A percentile compares a stretch with the other conserved stretches of the same genome.
phyloP scores from a whole-genome alignment of 2,888 invertebrate genomes.

The Apodemia mormo region DNA sequence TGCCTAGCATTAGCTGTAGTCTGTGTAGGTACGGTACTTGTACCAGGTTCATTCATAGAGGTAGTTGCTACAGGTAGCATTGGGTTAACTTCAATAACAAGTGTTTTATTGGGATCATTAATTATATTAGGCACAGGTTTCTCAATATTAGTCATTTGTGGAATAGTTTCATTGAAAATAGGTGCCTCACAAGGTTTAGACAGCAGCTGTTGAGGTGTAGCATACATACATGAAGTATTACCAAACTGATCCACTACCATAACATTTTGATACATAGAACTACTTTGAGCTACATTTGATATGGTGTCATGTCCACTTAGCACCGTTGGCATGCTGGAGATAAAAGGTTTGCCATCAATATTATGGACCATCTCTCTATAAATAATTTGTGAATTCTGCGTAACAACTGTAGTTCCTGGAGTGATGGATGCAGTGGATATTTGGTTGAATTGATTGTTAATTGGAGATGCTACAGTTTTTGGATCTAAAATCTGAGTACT shows the following conservation, averaged over 20 bases:
- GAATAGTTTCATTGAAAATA: conserved; percentile 48
- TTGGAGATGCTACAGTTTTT: conserved; percentile 51
- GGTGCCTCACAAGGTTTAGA: conserved; percentile 55
- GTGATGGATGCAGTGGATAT: conserved; percentile 57
- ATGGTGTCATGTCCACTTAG: conserved; percentile 61
- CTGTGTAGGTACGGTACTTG: conserved; percentile 33
- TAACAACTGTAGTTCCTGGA: conserved; percentile 69
- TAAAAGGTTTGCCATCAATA: conserved; percentile 68
- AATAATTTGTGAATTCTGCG: conserved; percentile 74
- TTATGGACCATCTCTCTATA: conserved; percentile 76
- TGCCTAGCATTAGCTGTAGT: conserved; percentile 25
- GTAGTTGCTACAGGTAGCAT: conserved; percentile 46
- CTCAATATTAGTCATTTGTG: conserved; percentile 43
- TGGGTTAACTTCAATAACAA: conserved; percentile 71
- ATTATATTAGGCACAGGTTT: conserved; percentile 47
- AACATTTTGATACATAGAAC: conserved; percentile 73
- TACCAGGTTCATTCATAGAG: conserved; percentile 37
- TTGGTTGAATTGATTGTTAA: conserved; percentile 60
- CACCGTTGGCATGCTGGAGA: conserved; percentile 63
- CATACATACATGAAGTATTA: conserved; percentile 70
- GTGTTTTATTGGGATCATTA: conserved; percentile 61
- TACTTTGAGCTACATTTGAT: conserved; percentile 62
- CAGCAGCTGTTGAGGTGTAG: conserved; percentile 59
- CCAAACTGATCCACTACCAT: conserved; percentile 76
- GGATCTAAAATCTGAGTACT: conserved; percentile 54